These are phyloP conservation scores for Struthio camelus DNA, from an alignment of 2,113 vertebrate genomes.

Conservation along the genomic window DNA sequence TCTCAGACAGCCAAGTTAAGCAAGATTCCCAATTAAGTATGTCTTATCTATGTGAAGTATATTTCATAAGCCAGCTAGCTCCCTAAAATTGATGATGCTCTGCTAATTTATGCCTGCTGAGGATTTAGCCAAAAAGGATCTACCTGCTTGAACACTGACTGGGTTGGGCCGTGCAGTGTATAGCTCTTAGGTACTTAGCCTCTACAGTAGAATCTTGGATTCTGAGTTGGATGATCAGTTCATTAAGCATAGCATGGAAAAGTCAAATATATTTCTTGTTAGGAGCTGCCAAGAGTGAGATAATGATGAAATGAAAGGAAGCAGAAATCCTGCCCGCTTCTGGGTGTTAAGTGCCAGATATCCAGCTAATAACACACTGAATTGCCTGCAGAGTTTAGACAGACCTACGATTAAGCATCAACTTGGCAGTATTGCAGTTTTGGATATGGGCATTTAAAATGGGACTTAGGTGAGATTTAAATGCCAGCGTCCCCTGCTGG, in stretches of 20 bases:
- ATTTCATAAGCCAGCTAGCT: too few species aligned
- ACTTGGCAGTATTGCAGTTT: background rate
- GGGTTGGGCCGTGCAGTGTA: background rate
- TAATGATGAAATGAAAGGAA: background rate
- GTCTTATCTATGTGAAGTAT: too few species aligned
- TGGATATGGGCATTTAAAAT: background rate
- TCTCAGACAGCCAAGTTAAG: too few species aligned
- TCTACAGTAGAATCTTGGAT: background rate
- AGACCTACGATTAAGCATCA: background rate
- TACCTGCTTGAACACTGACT: too few species aligned
- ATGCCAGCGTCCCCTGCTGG: background rate
- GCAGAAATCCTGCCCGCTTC: background rate
- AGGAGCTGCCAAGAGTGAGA: background rate
- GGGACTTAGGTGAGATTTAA: background rate
- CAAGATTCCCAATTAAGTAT: too few species aligned
- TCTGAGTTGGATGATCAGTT: background rate
- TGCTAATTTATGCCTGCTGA: too few species aligned
- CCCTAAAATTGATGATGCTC: too few species aligned
- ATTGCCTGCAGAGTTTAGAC: background rate
- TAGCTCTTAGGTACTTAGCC: background rate
- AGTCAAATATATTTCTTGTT: background rate
- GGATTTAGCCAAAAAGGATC: too few species aligned
- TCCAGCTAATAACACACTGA: background rate
- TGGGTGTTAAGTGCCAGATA: background rate
- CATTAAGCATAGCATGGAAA: background rate